Percentiles rank a stretch among this genome's conserved stretches.
Evolutionary conservation across 2,113 vertebrate species (phyloP).

Genomic region (sheep (Ovis aries)): ARS-UI_Ramb_v3.0 NC_056054.1:232144001-232144500

Average conservation of each 20-base stretch:
- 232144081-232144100: not conserved
- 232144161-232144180: not conserved
- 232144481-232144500: not conserved
- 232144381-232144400: not conserved
- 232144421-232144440: not conserved
- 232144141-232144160: not conserved
- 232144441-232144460: not conserved
- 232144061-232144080: not conserved
- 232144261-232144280: not conserved
- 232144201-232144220: not conserved
- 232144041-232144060: not conserved
- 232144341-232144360: not conserved
- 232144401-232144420: not conserved
- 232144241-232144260: not conserved
- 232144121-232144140: not conserved
- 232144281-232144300: not conserved
- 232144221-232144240: not conserved
- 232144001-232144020: not conserved
- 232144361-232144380: not conserved
- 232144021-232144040: not conserved
- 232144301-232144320: not conserved
- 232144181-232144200: not conserved
- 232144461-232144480: not conserved
- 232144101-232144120: not conserved
- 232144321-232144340: not conserved